Conservation (phyloP, 92 coral and sea anemone species). For the Phymanthus crucifer region DNA sequence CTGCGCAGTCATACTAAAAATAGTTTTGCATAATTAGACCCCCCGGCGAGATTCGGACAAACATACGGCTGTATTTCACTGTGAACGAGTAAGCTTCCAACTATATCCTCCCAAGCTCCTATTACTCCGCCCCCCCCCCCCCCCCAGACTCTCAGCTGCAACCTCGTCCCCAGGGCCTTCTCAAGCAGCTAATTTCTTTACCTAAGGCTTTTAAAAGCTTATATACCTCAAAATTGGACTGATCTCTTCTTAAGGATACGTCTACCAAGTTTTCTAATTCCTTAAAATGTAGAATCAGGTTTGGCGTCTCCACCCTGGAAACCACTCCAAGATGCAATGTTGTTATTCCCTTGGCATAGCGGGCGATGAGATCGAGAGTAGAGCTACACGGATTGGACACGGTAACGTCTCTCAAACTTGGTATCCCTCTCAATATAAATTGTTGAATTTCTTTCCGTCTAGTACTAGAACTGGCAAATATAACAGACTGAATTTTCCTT, state of each 20-base stretch:
- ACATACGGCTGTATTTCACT: constrained; percentile 28
- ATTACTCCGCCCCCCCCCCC: no score
- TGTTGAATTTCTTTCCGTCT: not conserved
- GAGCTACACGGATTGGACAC: not conserved
- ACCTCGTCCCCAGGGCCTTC: not conserved
- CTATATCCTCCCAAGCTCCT: no score
- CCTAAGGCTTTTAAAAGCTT: not conserved
- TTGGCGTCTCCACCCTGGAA: not conserved
- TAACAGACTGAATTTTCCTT: not conserved
- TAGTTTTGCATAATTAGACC: constrained; percentile 46
- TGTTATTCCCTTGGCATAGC: not conserved
- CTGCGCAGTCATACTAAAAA: constrained; percentile 50
- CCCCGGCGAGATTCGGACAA: constrained; percentile 67
- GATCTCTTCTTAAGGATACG: not conserved
- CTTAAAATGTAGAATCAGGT: not conserved
- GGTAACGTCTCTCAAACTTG: not conserved
- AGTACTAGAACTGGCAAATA: not conserved
- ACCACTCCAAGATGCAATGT: not conserved
- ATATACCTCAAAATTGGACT: not conserved
- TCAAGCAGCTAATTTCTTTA: not conserved
- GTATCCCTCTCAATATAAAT: not conserved
- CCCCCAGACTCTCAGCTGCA: no score
- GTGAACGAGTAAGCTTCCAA: constrained; percentile 26
- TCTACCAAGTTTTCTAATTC: not conserved
- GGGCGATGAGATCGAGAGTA: not conserved